Conservation (phyloP, 2,797 vertebrate genomes). For the Pangasius sanitwongsei region DNA sequence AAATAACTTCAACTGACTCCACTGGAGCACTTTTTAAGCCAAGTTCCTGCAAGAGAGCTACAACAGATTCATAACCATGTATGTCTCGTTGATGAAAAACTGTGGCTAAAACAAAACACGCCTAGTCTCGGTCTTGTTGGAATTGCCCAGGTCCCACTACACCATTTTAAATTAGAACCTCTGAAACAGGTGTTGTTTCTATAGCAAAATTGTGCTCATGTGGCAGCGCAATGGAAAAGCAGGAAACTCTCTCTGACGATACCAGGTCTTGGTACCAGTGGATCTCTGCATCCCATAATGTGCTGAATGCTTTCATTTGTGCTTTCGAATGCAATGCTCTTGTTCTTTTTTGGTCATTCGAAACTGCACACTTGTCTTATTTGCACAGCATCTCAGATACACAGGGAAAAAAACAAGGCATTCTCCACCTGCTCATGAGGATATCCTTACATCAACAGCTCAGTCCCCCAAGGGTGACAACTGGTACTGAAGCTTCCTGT, state of each 20-base stretch:
- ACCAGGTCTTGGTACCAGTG: constrained; percentile 20
- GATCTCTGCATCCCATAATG: constrained; percentile 34
- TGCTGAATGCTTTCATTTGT: constrained; percentile 28
- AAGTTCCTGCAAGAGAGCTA: not conserved
- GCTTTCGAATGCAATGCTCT: constrained; percentile 20
- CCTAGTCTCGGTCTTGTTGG: constrained; percentile 3
- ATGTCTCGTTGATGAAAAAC: constrained; percentile 1
- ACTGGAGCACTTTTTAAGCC: not conserved
- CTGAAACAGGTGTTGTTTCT: constrained; percentile 69
- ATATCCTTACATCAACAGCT: constrained; percentile 31
- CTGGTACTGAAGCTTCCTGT: constrained; percentile 23
- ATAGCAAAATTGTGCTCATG: constrained; percentile 66
- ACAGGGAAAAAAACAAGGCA: constrained; percentile 30
- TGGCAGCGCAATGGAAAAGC: constrained; percentile 22
- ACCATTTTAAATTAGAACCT: constrained; percentile 70
- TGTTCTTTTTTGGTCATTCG: not conserved
- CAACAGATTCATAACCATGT: not conserved
- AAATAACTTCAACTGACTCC: not conserved
- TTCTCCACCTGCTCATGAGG: constrained; percentile 27
- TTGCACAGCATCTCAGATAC: not conserved
- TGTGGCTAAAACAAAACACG: constrained; percentile 14
- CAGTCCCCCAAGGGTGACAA: constrained; percentile 37
- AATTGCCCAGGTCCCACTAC: constrained; percentile 62
- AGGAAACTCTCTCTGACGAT: constrained; percentile 35
- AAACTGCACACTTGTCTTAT: not conserved